Evolutionary conservation across 2,888 invertebrate species (phyloP), one percentile per base, ranked within the genome.

Genomic region (Thera obeliscata): DNA sequence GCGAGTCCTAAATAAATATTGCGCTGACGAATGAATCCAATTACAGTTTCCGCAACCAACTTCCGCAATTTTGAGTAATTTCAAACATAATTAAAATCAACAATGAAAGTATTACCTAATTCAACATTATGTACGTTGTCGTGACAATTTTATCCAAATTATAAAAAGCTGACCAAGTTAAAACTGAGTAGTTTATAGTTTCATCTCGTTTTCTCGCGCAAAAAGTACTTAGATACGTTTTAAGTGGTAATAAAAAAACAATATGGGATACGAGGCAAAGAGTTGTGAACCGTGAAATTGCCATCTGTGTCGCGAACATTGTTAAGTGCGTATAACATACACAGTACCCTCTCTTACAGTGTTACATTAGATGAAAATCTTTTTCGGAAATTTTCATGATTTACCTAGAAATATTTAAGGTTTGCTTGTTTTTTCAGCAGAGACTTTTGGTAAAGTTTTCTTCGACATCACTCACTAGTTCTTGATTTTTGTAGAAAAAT

Each of bases 221-320:
- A 76, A 73, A 76, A 75, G 74, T 61, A 66, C 61, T 57, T 75
- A 78, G 75, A 76, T 74, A 78, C 76, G 72, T 78, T 78, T 78
- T 77, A 77, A 74, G 76, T 69, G 75, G 76, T 77, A 80, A 81
- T 82, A 83, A 83, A 83, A 73, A 81, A 84, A 82, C 80, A 82
- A 83, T 82, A 83, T 80, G 77, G 79, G 81, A 76, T 77, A 78
- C 78, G 78, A 81, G 82, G 77, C 83, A 81, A 84, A 78, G 76
- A 77, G 84, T 80, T 84, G 82, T 85, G 83, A 81, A 79, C 79
- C 87, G 85, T 86, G 87, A 87, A 87, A 87, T 87, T 87, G 86
- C 79, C 86, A 84, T 86, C 85, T 85, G 85, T 78, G 82, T 80
- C 84, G 81, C 79, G 81, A 84, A 84, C 84, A 77, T 79, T 83